Conservation (phyloP, 2,797 vertebrate genomes). For the Hipposideros larvatus region DNA sequence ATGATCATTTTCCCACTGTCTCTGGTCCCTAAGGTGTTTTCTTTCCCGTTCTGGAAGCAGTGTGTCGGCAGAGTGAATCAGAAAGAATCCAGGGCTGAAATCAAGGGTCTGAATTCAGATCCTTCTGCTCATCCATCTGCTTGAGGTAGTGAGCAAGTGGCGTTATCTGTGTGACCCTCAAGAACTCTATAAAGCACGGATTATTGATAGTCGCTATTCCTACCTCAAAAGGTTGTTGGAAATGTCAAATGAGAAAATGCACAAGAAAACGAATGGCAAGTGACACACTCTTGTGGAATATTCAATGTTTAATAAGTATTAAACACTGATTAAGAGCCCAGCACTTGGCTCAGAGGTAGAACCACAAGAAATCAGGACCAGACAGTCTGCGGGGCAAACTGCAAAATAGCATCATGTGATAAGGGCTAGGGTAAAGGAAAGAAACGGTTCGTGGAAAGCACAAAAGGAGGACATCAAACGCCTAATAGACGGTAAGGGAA, state of each 20-base stretch:
- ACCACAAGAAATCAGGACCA: not conserved
- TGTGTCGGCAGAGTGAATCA: fast-evolving
- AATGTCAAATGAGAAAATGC: not conserved
- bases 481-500: not conserved
- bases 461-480: not conserved
- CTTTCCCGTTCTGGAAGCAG: not conserved
- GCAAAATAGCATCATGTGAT: not conserved
- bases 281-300: not conserved
- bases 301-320: not conserved
- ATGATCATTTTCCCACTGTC: not conserved
- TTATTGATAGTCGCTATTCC: not conserved
- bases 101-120: not conserved
- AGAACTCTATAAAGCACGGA: not conserved
- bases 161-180: not conserved
- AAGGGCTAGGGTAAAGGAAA: not conserved
- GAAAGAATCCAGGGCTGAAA: not conserved
- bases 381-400: not conserved
- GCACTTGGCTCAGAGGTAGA: not conserved
- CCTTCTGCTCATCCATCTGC: not conserved
- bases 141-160: no score
- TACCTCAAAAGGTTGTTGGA: not conserved
- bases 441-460: not conserved
- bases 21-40: not conserved
- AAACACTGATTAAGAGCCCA: not conserved
- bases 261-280: not conserved